These are phyloP conservation scores for Drosophila tani DNA, from an alignment of 1,140 invertebrate genomes.

Conservation along the genomic window DNA sequence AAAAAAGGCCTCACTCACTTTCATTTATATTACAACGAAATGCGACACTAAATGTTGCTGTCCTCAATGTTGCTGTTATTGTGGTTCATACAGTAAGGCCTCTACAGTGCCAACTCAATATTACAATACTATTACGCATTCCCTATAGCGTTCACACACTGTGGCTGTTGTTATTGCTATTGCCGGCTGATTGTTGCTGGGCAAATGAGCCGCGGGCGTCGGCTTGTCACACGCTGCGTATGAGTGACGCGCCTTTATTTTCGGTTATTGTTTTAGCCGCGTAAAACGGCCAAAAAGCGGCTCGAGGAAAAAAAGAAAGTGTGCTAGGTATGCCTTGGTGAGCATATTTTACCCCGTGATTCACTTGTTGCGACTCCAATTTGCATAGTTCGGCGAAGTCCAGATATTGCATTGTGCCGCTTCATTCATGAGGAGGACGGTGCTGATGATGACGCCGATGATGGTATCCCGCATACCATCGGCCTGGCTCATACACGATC, in stretches of 20 bases:
- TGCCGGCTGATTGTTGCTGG: conserved; percentile 60
- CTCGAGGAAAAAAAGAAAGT: conserved; percentile 68
- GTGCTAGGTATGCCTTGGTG: conserved; percentile 62
- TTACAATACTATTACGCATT: neutral
- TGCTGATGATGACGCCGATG: conserved; percentile 17
- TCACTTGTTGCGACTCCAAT: conserved; percentile 65
- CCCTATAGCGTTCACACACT: neutral
- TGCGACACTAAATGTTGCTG: conserved; percentile 75
- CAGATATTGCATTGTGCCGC: conserved; percentile 35
- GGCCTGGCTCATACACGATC: conserved; percentile 48
- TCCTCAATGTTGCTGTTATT: conserved; percentile 51
- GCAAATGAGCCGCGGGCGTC: conserved; percentile 65
- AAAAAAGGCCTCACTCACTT: conserved; percentile 69
- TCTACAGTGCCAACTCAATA: too few relatives aligned
- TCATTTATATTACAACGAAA: conserved; percentile 82
- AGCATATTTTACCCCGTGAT: conserved; percentile 52
- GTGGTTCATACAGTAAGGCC: conserved; percentile 14
- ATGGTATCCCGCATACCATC: conserved; percentile 25
- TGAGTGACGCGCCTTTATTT: conserved; percentile 83
- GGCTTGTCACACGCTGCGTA: conserved; percentile 78
- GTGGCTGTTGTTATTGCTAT: conserved; percentile 33
- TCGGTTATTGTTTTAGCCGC: conserved; percentile 80
- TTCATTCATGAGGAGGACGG: conserved; percentile 60
- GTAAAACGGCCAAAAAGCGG: conserved; percentile 49
- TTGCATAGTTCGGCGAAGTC: conserved; percentile 55